Evolutionary conservation across 2,888 invertebrate genomes (phyloP).

Genomic region (Acrobasis suavella): DNA sequence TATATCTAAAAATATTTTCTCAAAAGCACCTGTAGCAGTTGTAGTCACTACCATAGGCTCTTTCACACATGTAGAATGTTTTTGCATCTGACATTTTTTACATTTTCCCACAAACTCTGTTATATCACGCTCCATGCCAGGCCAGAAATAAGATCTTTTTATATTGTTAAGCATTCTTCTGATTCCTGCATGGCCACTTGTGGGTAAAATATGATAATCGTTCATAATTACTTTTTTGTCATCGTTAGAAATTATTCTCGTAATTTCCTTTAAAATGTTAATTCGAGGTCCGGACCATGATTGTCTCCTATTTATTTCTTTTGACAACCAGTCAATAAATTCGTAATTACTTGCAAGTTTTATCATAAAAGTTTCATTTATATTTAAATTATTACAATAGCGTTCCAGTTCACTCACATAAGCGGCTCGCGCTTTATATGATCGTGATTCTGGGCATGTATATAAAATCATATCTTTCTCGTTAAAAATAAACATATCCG

Average conservation of each 20-base stretch:
- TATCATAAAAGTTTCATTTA: no score
- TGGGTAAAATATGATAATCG: conserved; percentile 30
- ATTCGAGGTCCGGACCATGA: conserved; percentile 35
- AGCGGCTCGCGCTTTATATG: no score
- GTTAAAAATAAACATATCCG: no score
- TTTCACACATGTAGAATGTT: conserved; percentile 21
- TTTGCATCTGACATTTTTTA: conserved; percentile 15
- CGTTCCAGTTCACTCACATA: no score
- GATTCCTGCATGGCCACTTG: conserved; percentile 21
- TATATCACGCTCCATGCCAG: conserved; percentile 20
- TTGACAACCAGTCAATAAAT: no score
- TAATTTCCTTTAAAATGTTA: conserved; percentile 31
- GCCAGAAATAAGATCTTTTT: conserved; percentile 18
- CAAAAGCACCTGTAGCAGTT: conserved; percentile 18
- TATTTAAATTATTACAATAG: no score
- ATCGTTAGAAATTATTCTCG: conserved; percentile 28
- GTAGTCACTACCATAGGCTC: conserved; percentile 22
- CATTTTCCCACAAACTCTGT: conserved; percentile 19
- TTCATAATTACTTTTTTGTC: conserved; percentile 33
- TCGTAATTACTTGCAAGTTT: no score
- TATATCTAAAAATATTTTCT: conserved; percentile 22
- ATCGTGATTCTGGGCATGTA: no score
- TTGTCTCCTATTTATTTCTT: no score
- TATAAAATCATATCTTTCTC: no score
- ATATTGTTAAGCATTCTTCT: conserved; percentile 24